Base-by-base conservation (phyloP, 2,888 invertebrate species). In the Drosophila lutescens region DNA sequence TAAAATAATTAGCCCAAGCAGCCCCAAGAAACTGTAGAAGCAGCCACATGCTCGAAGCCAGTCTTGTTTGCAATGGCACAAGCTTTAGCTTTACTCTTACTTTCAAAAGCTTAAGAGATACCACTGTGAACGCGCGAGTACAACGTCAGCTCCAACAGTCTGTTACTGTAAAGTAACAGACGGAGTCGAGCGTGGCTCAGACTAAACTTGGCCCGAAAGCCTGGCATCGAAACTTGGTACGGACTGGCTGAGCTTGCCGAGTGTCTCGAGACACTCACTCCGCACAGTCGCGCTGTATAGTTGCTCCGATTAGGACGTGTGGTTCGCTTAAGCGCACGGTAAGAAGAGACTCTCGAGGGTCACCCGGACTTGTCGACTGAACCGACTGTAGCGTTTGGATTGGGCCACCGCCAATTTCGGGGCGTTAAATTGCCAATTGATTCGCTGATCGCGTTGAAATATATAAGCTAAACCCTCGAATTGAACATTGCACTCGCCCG, bases 211-310 rank as follows among this genome's bases (percentile, higher is more conserved):
- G 46, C 46, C 26, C 26, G 30, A 47, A 47, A 30, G 46, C n/a
- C 30, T 30, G 46, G 26, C 15, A n/a, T 10, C 46, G 46, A 66
- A 69, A 49, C 70, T 71, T 71, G 50, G 49, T 43, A 7, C 26
- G 40, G 23, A 69, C 23, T 70, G 77, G 54, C 50, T 43, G 62
- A 40, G 62, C 51, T 81, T 80, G 87, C 72, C 71, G 74, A 80
- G 68, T 54, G 73, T 23, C 54, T 72, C 61, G 15, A 72, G 66
- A 57, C 79, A 72, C 73, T 82, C 74, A 78, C 65, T 68, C 70
- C 49, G 78, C 86, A 82, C 89, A 85, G 89, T 85, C 86, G 86
- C 72, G 85, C 76, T 87, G 75, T 73, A 71, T 73, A 89, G 79
- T 74, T 85, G 82, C 51, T 82, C 53, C 76, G 78, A 75, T 76